Percentiles rank a stretch among this genome's conserved stretches.
Evolutionary conservation across 2,113 vertebrate species (phyloP).

Genomic region (Microtus montanus): DNA sequence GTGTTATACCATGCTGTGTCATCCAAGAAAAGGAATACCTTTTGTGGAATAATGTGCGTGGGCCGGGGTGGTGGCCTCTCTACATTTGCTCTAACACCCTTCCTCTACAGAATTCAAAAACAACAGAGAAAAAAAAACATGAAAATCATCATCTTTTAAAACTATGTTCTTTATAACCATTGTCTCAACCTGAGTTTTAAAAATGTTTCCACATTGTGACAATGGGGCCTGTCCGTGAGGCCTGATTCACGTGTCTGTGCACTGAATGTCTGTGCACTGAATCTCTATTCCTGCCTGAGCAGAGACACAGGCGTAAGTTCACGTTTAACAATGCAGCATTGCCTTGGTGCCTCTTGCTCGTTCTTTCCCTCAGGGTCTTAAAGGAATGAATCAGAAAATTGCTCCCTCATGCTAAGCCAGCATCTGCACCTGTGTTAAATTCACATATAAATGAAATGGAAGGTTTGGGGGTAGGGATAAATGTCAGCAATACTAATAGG

Average conservation of each 20-base stretch:
- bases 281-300: constrained; percentile 57
- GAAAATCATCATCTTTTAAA: not conserved
- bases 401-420: constrained; percentile 85
- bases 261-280: constrained; percentile 45
- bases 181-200: not conserved
- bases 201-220: not conserved
- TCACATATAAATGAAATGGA: constrained; percentile 78
- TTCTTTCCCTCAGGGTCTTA: constrained; percentile 86
- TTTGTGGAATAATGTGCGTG: not conserved
- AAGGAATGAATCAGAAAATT: constrained; percentile 89
- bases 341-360: constrained; percentile 85
- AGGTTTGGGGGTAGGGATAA: constrained; percentile 80
- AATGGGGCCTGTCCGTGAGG: not conserved
- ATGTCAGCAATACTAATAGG: constrained; percentile 78
- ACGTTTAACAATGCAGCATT: constrained; percentile 85
- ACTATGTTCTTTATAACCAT: constrained; percentile 10
- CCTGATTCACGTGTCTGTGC: constrained; percentile 4
- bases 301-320: constrained; percentile 82
- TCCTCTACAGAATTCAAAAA: not conserved
- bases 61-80: not conserved
- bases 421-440: constrained; percentile 88
- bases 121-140: not conserved
- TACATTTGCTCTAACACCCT: constrained; percentile 6
- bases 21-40: not conserved
- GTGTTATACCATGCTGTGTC: constrained; percentile 80